Evolutionary conservation across 2,797 vertebrate species (phyloP), one percentile per base, ranked within the genome.

Genomic region (Enteromius trimaculatus): DNA sequence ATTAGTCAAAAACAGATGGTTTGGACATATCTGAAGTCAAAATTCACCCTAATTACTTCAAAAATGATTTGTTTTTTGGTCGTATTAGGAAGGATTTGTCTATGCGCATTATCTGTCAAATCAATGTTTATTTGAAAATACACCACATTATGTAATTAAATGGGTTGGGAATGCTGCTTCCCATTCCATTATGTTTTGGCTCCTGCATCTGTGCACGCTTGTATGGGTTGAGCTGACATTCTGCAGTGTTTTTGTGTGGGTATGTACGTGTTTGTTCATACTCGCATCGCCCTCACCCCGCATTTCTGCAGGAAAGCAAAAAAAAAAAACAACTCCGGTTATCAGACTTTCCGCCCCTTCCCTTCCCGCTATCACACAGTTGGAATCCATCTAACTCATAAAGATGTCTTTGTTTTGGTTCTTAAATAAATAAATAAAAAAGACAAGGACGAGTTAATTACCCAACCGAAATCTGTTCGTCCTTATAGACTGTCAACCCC

Each of bases 391-490:
- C 80, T 26, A 51, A 19, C 65, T 83, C 77, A 65, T 74, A 80
- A 74, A 71, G 51, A 84, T 14, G 51, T 72, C 74, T 84, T 87
- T 85, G 80, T 83, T 87, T 82, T 23, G n/a, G 29, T 26, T 51
- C 31, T 72, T 84, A 60, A 44, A 62, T 82, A 84, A 77, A 62
- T 51, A 49, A 71, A 60, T 51, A 37, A 79, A 44, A 65, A 42
- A 37, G 60, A 55, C 49, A 58, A 62, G 21, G 69, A 74, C 68
- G 29, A 79, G 77, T 77, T 87, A 86, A 87, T 82, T 84, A 84
- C 60, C 14, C 53, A 44, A 64, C 65, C 19, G 2, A 62, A 86
- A 89, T 83, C 88, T 87, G 74, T 74, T 83, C 72, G 65, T 84
- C 79, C 55, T 39, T 71, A 39, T 42, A 6, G 3, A 81, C 65